Evolutionary conservation across 2,888 invertebrate genomes (phyloP), one percentile per base, ranked within the genome.

Genomic region (Ochlodes sylvanus): DNA sequence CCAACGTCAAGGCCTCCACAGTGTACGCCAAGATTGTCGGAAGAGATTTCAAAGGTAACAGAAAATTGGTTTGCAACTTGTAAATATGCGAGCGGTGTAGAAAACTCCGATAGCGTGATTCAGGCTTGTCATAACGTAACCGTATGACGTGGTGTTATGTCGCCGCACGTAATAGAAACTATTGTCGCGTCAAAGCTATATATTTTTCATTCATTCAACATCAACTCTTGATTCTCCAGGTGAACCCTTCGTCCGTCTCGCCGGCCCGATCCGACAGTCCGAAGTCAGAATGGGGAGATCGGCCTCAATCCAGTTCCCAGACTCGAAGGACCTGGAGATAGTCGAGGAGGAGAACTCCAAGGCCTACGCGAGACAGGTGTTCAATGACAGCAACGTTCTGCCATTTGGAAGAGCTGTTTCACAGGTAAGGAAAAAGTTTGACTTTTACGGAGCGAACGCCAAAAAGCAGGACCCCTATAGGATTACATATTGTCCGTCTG

Each of bases 21-120:
- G 80, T 90, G 0, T 92, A 91, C 74, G 86, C 85, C 21, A 92
- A 90, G 74, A 87, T 93, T 4, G 79, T 88, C 0, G 94, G 94
- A 0, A 84, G 92, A 70, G 92, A 94, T 50, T 63, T 85, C 0
- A 82, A 79, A 78, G 93, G 93, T 93, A 77, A 72, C 65, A 50
- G 27, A 27, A 27, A 5, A 27, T 27, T n/a, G n/a, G n/a, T n/a
- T n/a, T n/a, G n/a, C n/a, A n/a, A n/a, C n/a, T n/a, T n/a, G n/a
- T n/a, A n/a, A n/a, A n/a, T n/a, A n/a, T n/a, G n/a, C n/a, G n/a
- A n/a, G n/a, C n/a, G n/a, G n/a, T n/a, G n/a, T n/a, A n/a, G n/a
- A n/a, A n/a, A n/a, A n/a, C n/a, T n/a, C n/a, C n/a, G n/a, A n/a
- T n/a, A n/a, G n/a, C n/a, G n/a, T n/a, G n/a, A n/a, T n/a, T n/a